Evolutionary conservation across 2,113 vertebrate species (phyloP), one percentile per base, ranked within the genome.

Genomic region (Petrocephalus microphthalmus): DNA sequence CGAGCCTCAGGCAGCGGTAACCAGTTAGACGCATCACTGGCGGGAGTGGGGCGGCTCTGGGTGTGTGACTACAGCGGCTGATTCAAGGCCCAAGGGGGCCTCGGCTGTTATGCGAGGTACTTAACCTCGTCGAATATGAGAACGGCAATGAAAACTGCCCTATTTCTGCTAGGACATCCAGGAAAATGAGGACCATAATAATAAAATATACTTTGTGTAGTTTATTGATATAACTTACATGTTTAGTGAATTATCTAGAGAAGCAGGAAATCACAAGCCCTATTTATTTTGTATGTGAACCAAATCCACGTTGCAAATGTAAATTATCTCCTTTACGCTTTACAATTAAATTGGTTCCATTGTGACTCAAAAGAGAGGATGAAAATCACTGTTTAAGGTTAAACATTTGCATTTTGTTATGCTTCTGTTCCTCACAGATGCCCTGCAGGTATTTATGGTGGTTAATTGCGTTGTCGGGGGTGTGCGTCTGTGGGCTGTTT

Each of bases 361-460:
- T 49, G 7, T 47, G 1, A 47, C 20, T 45, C 2, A 64, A 45
- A 64, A 52, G 42, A 52, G 37, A n/a, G 20, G 85, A 87, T 74
- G n/a, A 52, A 74, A 64, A 25, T 87, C 20, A 10, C 42, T 60
- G 52, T 51, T 71, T 74, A 71, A 67, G 86, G 86, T 87, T 42
- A 22, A 47, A 67, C 60, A 67, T 64, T 64, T 64, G 60, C 60
- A 64, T 29, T 67, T 67, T n/a, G 25, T 29, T 29, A 67, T 49
- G 29, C 53, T 84, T 84, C 47, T 85, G 25, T 88, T 64, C 49
- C 22, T 45, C 49, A n/a, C 19, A 22, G 22, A 8, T 37, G 54
- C n/a, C 82, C 45, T 51, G 60, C 53, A 85, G 83, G 49, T 37
- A 67, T 88, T 88, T 88, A 85, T 64, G 20, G 25, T 8, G 10